These are phyloP conservation scores for Sarcophilus harrisii DNA, from an alignment of 2,797 vertebrate genomes.

Conservation along the genomic window DNA sequence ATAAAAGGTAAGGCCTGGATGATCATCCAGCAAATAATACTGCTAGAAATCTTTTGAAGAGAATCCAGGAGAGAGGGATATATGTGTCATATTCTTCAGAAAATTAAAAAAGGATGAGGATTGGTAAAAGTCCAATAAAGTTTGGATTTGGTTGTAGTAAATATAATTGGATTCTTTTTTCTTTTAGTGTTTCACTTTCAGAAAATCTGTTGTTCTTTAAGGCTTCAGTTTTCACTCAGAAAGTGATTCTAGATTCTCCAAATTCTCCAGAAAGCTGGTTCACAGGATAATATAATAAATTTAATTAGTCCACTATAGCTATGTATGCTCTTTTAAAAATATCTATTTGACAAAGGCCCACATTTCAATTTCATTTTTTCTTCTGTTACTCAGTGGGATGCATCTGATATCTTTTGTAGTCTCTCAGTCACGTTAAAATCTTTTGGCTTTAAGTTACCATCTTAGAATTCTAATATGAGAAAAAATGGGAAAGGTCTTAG, in stretches of 20 bases:
- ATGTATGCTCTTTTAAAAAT: not conserved
- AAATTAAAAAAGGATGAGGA: not conserved
- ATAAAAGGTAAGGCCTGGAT: not conserved
- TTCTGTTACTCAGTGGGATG: not conserved
- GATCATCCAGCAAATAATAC: not conserved
- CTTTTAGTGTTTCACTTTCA: not conserved
- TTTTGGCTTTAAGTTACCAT: not conserved
- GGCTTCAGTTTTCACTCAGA: not conserved
- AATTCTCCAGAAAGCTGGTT: not conserved
- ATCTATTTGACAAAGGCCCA: not conserved
- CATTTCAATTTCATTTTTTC: not conserved
- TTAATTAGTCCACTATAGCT: not conserved
- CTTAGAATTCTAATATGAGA: not conserved
- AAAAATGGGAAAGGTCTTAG: not conserved
- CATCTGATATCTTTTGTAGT: not conserved
- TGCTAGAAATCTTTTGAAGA: not conserved
- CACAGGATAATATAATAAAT: not conserved
- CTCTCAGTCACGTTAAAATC: not conserved
- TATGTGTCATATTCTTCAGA: not conserved
- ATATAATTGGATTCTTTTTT: not conserved
- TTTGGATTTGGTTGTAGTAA: not conserved
- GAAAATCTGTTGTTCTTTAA: not conserved
- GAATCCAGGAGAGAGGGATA: not conserved
- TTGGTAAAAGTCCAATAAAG: not conserved
- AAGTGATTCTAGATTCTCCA: no score